Evolutionary conservation across 2,888 invertebrate genomes (phyloP).

Genomic region (Podabrus alpinus): DNA sequence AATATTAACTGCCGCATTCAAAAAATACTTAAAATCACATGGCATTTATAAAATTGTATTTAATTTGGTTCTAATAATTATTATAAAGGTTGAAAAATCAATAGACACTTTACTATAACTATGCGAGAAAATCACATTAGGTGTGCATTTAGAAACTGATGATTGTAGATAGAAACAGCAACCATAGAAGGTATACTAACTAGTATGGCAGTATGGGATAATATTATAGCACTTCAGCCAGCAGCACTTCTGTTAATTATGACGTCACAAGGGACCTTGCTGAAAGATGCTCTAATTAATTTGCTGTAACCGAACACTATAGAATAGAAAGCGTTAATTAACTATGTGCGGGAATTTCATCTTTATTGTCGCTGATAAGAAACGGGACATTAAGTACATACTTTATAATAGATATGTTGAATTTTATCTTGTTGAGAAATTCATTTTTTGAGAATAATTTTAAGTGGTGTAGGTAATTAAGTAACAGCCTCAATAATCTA

Average conservation of each 20-base stretch:
- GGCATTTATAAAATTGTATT: not conserved
- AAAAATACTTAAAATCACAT: not conserved
- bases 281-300: constrained; percentile 33
- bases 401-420: not conserved
- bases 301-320: constrained; percentile 35
- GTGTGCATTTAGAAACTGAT: constrained; percentile 19
- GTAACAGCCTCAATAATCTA: too few species aligned
- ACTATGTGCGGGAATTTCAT: constrained; percentile 22
- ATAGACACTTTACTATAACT: not conserved
- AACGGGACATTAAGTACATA: not conserved
- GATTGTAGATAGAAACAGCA: constrained; percentile 20
- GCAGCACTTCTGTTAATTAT: constrained; percentile 31
- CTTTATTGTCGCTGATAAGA: constrained; percentile 8
- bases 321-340: constrained; percentile 33
- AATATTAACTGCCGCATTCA: too few species aligned
- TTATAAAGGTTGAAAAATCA: not conserved
- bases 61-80: not conserved
- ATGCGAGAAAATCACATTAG: constrained; percentile 26
- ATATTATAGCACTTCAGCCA: constrained; percentile 30
- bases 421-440: not conserved
- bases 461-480: not conserved
- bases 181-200: constrained; percentile 6
- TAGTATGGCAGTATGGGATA: constrained; percentile 22
- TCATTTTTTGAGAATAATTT: not conserved
- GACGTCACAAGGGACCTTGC: constrained; percentile 30